These are phyloP conservation scores for Tachycineta bicolor DNA, from an alignment of 2,113 vertebrate genomes.

Conservation along the genomic window DNA sequence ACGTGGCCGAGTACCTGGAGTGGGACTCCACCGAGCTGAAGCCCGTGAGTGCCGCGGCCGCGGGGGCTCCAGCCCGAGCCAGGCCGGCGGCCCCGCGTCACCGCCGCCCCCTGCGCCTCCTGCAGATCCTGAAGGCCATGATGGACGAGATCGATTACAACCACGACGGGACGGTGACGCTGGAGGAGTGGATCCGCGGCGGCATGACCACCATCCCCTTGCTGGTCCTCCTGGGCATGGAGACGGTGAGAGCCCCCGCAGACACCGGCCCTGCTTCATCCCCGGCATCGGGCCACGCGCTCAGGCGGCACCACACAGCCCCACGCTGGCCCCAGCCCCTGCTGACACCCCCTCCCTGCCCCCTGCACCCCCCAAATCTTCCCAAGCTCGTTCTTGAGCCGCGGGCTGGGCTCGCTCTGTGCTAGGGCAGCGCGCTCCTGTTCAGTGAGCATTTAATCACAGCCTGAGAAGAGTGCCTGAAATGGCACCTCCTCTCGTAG, in stretches of 20 bases:
- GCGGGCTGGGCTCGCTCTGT: not conserved
- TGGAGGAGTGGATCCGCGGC: slow-evolving; percentile 94
- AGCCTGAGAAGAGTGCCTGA: not conserved
- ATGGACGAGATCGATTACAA: slow-evolving; percentile 89
- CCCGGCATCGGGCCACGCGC: rapidly evolving
- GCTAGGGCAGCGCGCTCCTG: rapidly evolving
- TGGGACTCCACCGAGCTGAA: slow-evolving; percentile 92
- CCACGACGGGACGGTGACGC: slow-evolving; percentile 86
- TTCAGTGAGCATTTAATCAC: not conserved
- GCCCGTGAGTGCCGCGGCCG: slow-evolving; percentile 71
- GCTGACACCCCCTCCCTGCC: not conserved
- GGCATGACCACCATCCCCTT: slow-evolving; percentile 95
- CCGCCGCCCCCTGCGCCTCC: rapidly evolving
- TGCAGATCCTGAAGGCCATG: slow-evolving; percentile 79
- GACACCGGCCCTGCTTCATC: not conserved
- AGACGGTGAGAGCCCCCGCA: slow-evolving; percentile 64
- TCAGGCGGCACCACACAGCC: rapidly evolving
- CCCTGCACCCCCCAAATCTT: not conserved
- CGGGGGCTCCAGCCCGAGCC: rapidly evolving
- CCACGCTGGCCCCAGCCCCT: not conserved
- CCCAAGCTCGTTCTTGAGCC: not conserved
- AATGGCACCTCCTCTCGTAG: not conserved
- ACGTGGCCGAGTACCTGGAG: slow-evolving; percentile 92
- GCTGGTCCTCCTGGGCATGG: slow-evolving; percentile 93
- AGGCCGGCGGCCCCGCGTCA: rapidly evolving